Conservation (phyloP, 2,797 vertebrate genomes). For the Scolopax rusticola region DNA sequence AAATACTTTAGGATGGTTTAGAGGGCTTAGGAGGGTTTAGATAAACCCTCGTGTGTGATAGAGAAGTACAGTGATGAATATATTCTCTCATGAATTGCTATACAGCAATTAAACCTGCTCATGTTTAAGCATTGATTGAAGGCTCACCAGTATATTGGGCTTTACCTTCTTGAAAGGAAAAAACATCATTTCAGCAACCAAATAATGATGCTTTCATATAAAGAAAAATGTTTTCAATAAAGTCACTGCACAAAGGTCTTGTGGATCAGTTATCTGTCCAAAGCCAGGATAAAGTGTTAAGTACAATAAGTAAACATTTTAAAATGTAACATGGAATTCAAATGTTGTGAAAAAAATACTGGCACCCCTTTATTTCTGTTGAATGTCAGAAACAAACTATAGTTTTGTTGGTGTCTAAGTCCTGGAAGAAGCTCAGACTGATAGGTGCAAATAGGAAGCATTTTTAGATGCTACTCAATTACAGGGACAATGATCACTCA, state of each 20-base stretch:
- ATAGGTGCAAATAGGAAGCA: neutral
- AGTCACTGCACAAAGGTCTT: neutral
- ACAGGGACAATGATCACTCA: neutral
- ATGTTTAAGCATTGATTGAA: neutral
- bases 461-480: neutral
- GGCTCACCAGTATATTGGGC: neutral
- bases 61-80: neutral
- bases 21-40: too few relatives aligned
- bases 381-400: neutral
- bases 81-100: neutral
- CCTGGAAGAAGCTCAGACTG: neutral
- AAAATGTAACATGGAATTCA: neutral
- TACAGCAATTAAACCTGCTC: neutral
- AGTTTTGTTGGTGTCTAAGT: neutral
- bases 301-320: neutral
- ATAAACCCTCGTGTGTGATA: neutral
- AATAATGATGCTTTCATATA: constrained; percentile 22
- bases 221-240: neutral
- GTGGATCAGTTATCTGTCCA: neutral
- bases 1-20: neutral
- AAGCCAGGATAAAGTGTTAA: neutral
- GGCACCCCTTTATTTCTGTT: neutral
- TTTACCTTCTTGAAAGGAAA: neutral
- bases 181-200: neutral
- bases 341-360: neutral